phyloP scores from a whole-genome alignment of 2,888 invertebrate species.

The Amblyjoppa fuscipennis region DNA sequence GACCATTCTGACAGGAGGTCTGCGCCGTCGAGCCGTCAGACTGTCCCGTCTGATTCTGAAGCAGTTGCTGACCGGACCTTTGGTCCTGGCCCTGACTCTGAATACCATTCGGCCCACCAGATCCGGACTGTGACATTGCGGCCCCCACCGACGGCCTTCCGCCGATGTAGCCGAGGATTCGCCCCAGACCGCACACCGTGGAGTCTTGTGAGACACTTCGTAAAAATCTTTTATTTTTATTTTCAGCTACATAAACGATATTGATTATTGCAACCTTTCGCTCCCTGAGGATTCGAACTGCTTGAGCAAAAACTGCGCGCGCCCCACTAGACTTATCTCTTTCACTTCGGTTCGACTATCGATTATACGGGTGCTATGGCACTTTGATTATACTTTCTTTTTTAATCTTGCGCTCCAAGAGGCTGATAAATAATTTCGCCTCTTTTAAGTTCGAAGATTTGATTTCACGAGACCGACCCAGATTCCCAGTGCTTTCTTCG shows the following conservation, averaged over 20 bases:
- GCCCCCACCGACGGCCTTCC: slow-evolving; percentile 84
- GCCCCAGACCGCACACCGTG: slow-evolving; percentile 84
- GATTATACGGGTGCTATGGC: slow-evolving; percentile 32
- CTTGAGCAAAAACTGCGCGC: slow-evolving; percentile 8
- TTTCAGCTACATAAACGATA: slow-evolving; percentile 58
- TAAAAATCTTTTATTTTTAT: slow-evolving; percentile 48
- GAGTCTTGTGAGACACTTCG: slow-evolving; percentile 76
- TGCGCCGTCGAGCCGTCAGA: slow-evolving; percentile 74
- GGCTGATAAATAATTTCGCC: slow-evolving; percentile 54
- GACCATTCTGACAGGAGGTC: slow-evolving; percentile 77
- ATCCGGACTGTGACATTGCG: slow-evolving; percentile 83
- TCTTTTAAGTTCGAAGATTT: slow-evolving; percentile 47
- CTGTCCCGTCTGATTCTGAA: slow-evolving; percentile 60
- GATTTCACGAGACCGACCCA: slow-evolving; percentile 36
- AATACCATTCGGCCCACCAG: slow-evolving; percentile 76
- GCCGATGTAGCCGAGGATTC: slow-evolving; percentile 85
- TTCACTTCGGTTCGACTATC: slow-evolving; percentile 7
- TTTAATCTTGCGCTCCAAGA: slow-evolving; percentile 44
- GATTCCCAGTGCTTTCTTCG: slow-evolving; percentile 42
- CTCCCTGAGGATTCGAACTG: neutral
- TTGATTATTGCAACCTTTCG: slow-evolving; percentile 13
- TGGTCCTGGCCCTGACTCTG: slow-evolving; percentile 74
- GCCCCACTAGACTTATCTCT: neutral
- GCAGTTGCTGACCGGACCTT: slow-evolving; percentile 35
- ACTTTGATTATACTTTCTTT: slow-evolving; percentile 60